Conservation (phyloP, 2,888 invertebrate species). For the Zaprionus obscuricornis region DNA sequence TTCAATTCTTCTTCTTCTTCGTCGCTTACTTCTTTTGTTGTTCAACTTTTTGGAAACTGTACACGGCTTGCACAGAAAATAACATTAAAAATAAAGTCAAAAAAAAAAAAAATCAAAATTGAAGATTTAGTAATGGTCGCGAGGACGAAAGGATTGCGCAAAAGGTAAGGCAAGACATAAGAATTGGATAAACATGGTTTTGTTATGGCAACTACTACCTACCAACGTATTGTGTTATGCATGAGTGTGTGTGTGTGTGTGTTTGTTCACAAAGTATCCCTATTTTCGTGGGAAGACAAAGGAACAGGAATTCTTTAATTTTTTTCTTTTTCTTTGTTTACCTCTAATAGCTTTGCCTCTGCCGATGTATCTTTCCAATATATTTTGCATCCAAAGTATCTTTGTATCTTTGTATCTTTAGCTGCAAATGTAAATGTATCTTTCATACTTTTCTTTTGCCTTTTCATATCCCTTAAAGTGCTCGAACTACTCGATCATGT, state of each 20-base stretch:
- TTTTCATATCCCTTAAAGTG: conserved; percentile 17
- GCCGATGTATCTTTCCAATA: not conserved
- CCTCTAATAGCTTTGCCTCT: conserved; percentile 59
- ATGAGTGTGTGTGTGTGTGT: conserved; percentile 27
- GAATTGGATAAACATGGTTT: conserved; percentile 64
- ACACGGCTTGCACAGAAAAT: too few relatives aligned
- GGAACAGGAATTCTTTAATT: conserved; percentile 71
- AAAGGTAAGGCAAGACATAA: conserved; percentile 38
- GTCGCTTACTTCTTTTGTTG: too few relatives aligned
- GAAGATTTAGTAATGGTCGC: conserved; percentile 42
- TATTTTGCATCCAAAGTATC: not conserved
- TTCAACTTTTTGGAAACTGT: too few relatives aligned
- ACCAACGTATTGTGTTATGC: conserved; percentile 18
- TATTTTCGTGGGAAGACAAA: conserved; percentile 77
- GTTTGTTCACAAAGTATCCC: conserved; percentile 59
- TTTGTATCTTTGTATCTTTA: conserved; percentile 7
- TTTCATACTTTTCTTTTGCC: conserved; percentile 19
- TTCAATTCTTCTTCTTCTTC: too few relatives aligned
- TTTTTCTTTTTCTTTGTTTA: conserved; percentile 35
- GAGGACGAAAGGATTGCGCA: conserved; percentile 74
- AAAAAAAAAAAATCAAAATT: conserved; percentile 40
- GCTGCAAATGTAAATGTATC: conserved; percentile 40
- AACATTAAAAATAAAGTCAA: too few relatives aligned
- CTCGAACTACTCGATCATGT: conserved; percentile 1
- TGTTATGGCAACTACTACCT: conserved; percentile 31